Evolutionary conservation across 1,140 invertebrate genomes (phyloP).

Genomic region (Antheraea pernyi): DNA sequence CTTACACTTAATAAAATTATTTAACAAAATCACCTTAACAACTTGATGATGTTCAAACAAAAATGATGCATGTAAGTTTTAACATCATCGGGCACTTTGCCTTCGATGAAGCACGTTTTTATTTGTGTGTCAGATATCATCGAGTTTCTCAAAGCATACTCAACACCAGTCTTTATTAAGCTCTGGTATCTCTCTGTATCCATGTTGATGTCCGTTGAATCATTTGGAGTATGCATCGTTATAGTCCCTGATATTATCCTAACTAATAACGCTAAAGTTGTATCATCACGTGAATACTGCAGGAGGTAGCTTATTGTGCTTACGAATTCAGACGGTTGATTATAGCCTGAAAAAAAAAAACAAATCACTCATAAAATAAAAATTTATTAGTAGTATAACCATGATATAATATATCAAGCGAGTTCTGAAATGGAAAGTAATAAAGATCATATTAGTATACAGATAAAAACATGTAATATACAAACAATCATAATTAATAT

Average conservation of each 20-base stretch:
- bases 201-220: constrained; percentile 51
- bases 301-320: constrained; percentile 78
- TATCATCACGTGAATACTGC: constrained; percentile 75
- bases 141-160: constrained; percentile 64
- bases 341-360: constrained; percentile 67
- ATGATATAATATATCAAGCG: no score
- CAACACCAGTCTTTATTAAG: constrained; percentile 63
- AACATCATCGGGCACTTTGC: constrained; percentile 32
- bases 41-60: constrained; percentile 69
- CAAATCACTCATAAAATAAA: neutral
- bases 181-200: constrained; percentile 64
- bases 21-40: constrained; percentile 55
- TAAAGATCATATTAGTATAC: no score
- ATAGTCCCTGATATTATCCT: constrained; percentile 75
- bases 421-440: no score
- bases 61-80: constrained; percentile 70
- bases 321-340: constrained; percentile 78
- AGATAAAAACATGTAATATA: no score
- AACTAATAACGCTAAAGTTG: constrained; percentile 78
- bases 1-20: neutral
- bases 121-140: constrained; percentile 63
- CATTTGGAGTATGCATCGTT: constrained; percentile 62
- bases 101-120: constrained; percentile 58
- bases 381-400: no score
- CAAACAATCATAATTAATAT: no score